Conservation (phyloP, 1,140 invertebrate genomes). For the Metopolophium dirhodum region DNA sequence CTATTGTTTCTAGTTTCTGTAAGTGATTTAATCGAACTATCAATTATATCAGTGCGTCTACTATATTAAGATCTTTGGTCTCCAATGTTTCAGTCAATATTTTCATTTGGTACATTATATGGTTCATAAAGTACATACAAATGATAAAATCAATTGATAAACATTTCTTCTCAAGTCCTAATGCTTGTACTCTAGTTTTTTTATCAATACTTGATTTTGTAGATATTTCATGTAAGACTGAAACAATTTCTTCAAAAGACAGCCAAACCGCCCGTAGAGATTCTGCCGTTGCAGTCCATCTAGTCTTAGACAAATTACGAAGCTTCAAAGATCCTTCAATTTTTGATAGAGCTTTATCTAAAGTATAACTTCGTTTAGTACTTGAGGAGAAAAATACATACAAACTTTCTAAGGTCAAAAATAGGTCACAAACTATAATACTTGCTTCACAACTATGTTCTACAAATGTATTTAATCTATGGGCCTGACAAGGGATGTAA, state of each 20-base stretch:
- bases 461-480: no score
- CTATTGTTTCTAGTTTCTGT: neutral
- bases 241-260: slow-evolving; percentile 11
- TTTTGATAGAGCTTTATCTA: no score
- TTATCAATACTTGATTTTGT: neutral
- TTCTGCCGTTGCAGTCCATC: slow-evolving; percentile 47
- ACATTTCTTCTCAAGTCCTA: neutral
- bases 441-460: no score
- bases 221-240: neutral
- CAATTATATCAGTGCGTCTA: no score
- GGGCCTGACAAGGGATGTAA: no score
- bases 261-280: neutral
- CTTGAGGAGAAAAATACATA: no score
- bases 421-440: no score
- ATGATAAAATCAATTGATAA: slow-evolving; percentile 5
- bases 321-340: neutral
- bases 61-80: no score
- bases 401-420: no score
- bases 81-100: no score
- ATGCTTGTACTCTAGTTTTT: slow-evolving; percentile 26
- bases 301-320: slow-evolving; percentile 24
- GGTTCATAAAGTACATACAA: slow-evolving; percentile 12
- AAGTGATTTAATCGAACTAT: neutral
- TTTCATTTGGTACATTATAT: neutral
- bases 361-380: no score